Evolutionary conservation across 2,113 vertebrate species (phyloP).

Genomic region (Lamprologus sp.): DNA sequence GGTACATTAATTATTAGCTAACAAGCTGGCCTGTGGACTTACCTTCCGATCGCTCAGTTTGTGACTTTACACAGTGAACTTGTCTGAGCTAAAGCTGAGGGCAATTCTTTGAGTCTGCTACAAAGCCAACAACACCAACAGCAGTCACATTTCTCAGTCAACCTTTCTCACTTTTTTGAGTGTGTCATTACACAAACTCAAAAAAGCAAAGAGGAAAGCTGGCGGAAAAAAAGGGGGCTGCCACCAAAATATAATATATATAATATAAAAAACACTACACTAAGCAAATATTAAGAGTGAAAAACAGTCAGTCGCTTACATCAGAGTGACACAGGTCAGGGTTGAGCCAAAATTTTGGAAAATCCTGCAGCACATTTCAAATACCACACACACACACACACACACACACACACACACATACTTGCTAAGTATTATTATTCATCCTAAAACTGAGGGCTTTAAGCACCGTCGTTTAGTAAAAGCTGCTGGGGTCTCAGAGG

Average conservation of each 20-base stretch:
- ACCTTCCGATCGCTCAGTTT: neutral
- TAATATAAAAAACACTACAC: too few species aligned
- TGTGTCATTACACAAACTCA: neutral
- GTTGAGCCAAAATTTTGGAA: neutral
- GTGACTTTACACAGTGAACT: neutral
- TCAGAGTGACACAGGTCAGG: neutral
- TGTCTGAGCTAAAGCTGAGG: neutral
- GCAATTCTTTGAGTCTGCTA: neutral
- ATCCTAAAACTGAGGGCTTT: neutral
- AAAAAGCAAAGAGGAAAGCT: neutral
- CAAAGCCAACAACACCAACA: neutral
- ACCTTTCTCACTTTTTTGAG: neutral
- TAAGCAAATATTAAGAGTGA: neutral
- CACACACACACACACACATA: neutral
- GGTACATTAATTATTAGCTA: neutral
- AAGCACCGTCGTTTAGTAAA: neutral
- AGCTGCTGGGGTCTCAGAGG: neutral
- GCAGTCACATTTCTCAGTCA: neutral
- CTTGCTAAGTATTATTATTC: neutral
- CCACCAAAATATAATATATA: neutral
- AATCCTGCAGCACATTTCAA: neutral
- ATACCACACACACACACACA: neutral
- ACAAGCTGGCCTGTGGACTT: neutral
- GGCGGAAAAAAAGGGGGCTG: neutral
- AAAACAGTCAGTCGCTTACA: neutral